Evolutionary conservation across 1,140 invertebrate species (phyloP), one percentile per base, ranked within the genome.

Genomic region (Maconellicoccus hirsutus): DNA sequence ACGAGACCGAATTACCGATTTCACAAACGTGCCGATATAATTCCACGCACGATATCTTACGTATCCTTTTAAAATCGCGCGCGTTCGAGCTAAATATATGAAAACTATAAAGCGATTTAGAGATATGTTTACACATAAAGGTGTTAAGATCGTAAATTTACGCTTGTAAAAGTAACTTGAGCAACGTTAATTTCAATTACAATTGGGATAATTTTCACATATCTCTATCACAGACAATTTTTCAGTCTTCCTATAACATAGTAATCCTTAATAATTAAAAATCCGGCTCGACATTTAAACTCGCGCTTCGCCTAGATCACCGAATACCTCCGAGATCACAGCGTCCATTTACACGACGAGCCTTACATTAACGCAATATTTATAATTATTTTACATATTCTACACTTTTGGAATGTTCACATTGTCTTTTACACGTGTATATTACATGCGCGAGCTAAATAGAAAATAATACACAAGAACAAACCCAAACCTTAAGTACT

Each of bases 181-280:
- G 42, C 42, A 52, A 52, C 42, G 42, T 52, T 16, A 52, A 52
- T 52, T 52, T 52, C 42, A 52, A 52, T 33, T 52, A 52, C 42
- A 66, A n/a, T 66, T 66, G 21, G 59, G 21, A 66, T 66, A 66
- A 66, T 66, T 23, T 66, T 66, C 61, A 66, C 61, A 66, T 66
- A 66, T 66, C 61, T 66, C 61, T 66, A 66, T 66, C 61, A 66
- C 61, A 66, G 61, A 66, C 61, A 66, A 66, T 66, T 66, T 66
- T 66, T 66, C 61, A 66, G 61, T 66, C 61, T 66, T 52, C 61
- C 61, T 66, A 66, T 33, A 16, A 59, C 4, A 19, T 7, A 59
- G n/a, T 7, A 16, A 59, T 66, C 3, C 21, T 66, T 66, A 66
- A 66, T 26, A 16, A 52, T 52, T 38, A 6, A 7, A 38, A 16